A percentile compares a stretch with the other conserved stretches of the same genome.
phyloP scores from a whole-genome alignment of 1,140 invertebrate genomes.

The Ptiloglossa arizonensis region DNA sequence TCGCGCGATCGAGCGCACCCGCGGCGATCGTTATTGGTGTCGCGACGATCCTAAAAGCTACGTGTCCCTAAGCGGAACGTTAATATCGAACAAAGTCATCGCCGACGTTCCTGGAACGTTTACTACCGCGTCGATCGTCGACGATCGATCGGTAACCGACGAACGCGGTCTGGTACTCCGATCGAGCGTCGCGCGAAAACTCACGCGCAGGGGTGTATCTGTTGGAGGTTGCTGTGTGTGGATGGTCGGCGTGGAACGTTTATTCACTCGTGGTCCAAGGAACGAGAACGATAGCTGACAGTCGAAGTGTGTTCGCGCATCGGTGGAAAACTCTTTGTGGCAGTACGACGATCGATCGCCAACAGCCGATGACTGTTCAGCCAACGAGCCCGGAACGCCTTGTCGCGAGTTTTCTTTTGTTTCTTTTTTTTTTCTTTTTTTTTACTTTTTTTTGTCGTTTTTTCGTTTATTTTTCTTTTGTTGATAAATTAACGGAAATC shows the following conservation, averaged over 20 bases:
- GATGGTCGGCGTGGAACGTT: slow-evolving; percentile 3
- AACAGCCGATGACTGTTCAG: neutral
- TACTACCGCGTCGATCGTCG: neutral
- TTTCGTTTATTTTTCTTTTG: neutral
- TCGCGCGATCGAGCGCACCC: too few relatives aligned
- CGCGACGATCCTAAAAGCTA: slow-evolving; percentile 22
- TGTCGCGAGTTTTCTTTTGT: neutral
- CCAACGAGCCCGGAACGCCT: neutral
- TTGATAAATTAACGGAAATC: too few relatives aligned
- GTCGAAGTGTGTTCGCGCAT: neutral
- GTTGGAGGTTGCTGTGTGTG: too few relatives aligned
- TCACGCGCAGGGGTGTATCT: too few relatives aligned
- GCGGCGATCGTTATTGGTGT: slow-evolving; percentile 12
- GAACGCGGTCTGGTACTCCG: neutral
- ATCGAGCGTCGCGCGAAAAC: slow-evolving; percentile 3
- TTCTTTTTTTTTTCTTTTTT: neutral
- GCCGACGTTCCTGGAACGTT: too few relatives aligned
- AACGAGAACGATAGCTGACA: neutral
- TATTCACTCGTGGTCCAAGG: slow-evolving; percentile 16
- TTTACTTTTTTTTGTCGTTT: neutral
- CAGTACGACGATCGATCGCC: slow-evolving; percentile 35
- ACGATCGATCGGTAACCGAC: slow-evolving; percentile 3
- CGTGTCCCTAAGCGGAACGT: too few relatives aligned
- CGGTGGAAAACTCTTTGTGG: slow-evolving; percentile 31
- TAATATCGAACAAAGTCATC: slow-evolving; percentile 1